Evolutionary conservation across 2,888 invertebrate genomes (phyloP).

Genomic region (Loripinus fragilis): DNA sequence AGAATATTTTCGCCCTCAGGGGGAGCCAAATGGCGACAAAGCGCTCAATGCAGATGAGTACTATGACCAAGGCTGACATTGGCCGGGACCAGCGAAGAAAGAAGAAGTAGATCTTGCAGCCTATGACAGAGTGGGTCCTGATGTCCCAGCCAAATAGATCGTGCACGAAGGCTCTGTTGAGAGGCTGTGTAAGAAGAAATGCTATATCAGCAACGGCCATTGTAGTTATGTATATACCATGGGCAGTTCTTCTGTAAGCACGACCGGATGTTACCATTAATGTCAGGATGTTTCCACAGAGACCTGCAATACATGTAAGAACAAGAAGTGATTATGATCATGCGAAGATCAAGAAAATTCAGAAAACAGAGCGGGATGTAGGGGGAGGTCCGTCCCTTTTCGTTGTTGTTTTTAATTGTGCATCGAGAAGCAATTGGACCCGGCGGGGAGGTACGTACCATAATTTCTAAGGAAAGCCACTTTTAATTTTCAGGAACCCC

Average conservation of each 20-base stretch:
- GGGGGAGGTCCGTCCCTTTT: too few species aligned
- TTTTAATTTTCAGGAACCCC: too few species aligned
- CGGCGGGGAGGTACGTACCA: too few species aligned
- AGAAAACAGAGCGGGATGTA: too few species aligned
- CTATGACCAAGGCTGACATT: neutral
- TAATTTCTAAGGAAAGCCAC: too few species aligned
- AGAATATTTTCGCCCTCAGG: neutral
- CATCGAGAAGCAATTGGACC: too few species aligned
- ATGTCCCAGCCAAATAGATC: neutral
- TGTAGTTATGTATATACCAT: neutral
- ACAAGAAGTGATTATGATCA: neutral
- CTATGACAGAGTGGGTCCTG: neutral
- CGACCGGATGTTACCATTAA: neutral
- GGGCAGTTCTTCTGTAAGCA: neutral
- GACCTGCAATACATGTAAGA: neutral
- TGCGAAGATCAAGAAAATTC: too few species aligned
- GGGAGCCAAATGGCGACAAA: conserved; percentile 8
- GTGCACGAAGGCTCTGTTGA: neutral
- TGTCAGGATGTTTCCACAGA: neutral
- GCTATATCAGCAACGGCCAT: neutral
- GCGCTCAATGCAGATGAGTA: neutral
- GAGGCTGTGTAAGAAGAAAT: neutral
- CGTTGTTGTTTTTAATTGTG: too few species aligned
- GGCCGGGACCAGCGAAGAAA: neutral
- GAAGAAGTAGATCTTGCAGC: neutral